A percentile compares a stretch with the other conserved stretches of the same genome.
Conservation (phyloP, 2,113 vertebrate species). For the Psilopsiagon aurifrons region DNA sequence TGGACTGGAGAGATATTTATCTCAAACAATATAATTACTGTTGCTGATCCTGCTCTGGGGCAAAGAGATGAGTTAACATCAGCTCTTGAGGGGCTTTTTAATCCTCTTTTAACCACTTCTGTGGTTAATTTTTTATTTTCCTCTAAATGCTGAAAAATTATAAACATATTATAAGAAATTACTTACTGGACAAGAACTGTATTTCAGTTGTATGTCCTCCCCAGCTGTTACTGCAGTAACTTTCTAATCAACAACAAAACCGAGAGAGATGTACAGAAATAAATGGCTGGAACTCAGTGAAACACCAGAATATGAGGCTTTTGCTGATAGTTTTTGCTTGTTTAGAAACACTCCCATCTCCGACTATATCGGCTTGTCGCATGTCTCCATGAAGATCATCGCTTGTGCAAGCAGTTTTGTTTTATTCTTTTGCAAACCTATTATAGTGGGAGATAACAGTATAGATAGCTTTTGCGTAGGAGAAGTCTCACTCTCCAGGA, state of each 20-base stretch:
- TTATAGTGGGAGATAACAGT: neutral
- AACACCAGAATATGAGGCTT: neutral
- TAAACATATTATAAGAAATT: neutral
- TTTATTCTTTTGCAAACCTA: neutral
- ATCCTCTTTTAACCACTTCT: neutral
- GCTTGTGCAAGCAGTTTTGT: neutral
- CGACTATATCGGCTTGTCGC: neutral
- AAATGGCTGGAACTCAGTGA: neutral
- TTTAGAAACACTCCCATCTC: neutral
- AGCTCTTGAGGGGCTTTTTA: neutral
- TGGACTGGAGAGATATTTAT: neutral
- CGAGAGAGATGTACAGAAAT: neutral
- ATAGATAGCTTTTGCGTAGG: neutral
- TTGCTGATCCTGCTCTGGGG: neutral
- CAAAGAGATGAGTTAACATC: neutral
- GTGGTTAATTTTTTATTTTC: neutral
- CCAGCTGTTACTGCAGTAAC: rapidly evolving
- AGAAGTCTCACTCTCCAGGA: neutral
- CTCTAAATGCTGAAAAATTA: neutral
- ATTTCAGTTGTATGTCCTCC: neutral
- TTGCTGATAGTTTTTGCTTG: neutral
- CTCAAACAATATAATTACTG: neutral
- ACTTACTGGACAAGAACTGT: neutral
- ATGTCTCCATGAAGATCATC: neutral
- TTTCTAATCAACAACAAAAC: neutral